Conservation (phyloP, 2,797 vertebrate genomes). For the Chlorospingus semifuscus region DNA sequence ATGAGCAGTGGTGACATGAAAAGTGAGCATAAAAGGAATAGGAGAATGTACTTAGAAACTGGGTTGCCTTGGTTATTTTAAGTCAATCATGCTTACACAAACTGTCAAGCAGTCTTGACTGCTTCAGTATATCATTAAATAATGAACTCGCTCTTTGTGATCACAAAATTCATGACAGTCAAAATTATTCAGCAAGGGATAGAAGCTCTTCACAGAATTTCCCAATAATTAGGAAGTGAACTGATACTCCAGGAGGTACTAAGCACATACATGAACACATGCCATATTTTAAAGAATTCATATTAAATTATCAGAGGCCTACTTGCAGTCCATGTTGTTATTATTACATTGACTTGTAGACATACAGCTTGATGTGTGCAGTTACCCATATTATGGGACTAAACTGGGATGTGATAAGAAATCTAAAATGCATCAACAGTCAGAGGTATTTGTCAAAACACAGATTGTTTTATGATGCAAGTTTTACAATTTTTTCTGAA, state of each 20-base stretch:
- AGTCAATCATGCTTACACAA: slow-evolving; percentile 23
- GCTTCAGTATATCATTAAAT: slow-evolving; percentile 40
- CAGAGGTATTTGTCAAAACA: not conserved
- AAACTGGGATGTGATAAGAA: not conserved
- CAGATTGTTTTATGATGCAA: not conserved
- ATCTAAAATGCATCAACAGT: not conserved
- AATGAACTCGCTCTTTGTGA: slow-evolving; percentile 24
- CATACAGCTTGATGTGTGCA: not conserved
- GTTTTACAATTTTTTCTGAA: not conserved
- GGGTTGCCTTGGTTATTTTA: slow-evolving; percentile 54
- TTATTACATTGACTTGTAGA: not conserved
- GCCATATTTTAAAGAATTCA: not conserved
- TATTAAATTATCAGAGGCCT: not conserved
- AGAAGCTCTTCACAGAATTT: not conserved
- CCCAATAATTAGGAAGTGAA: slow-evolving; percentile 3
- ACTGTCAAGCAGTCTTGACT: slow-evolving; percentile 15
- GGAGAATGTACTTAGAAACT: slow-evolving; percentile 25
- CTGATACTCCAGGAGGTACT: slow-evolving; percentile 3
- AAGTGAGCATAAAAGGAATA: slow-evolving; percentile 15
- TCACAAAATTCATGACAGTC: slow-evolving; percentile 4
- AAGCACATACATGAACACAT: not conserved
- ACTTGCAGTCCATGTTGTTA: not conserved
- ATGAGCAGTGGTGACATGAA: slow-evolving; percentile 24
- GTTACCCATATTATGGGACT: not conserved
- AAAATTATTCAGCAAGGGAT: slow-evolving; percentile 13